Conservation (phyloP, 2,888 invertebrate genomes). For the Drosophila helvetica region DNA sequence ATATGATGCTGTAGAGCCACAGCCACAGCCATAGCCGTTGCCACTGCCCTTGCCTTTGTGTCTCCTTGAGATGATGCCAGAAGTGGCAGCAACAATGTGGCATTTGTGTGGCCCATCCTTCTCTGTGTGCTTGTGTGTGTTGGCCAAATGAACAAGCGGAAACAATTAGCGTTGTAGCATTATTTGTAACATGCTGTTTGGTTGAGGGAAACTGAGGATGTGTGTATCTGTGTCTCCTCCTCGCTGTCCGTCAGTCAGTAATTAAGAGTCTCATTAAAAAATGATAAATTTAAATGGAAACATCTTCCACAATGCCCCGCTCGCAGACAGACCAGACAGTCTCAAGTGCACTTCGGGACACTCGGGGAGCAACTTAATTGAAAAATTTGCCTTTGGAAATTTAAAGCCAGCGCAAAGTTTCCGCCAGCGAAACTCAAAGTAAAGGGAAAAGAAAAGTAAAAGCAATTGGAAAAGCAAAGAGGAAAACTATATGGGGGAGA, state of each 20-base stretch:
- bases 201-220: not conserved
- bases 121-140: slow-evolving; percentile 10
- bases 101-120: not conserved
- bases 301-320: slow-evolving; percentile 48
- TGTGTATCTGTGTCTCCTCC: slow-evolving; percentile 16
- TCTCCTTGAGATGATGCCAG: slow-evolving; percentile 35
- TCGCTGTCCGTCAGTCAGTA: slow-evolving; percentile 48
- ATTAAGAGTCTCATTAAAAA: slow-evolving; percentile 79
- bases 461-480: too few relatives aligned
- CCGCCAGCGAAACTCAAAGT: slow-evolving; percentile 8
- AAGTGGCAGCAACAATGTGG: slow-evolving; percentile 10
- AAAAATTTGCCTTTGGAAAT: slow-evolving; percentile 31
- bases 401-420: slow-evolving; percentile 31
- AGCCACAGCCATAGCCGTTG: too few relatives aligned
- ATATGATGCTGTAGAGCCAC: slow-evolving; percentile 13
- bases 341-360: slow-evolving; percentile 46
- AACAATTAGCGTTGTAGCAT: slow-evolving; percentile 61
- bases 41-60: not conserved
- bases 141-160: slow-evolving; percentile 68
- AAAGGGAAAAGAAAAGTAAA: not conserved
- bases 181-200: slow-evolving; percentile 76
- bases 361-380: slow-evolving; percentile 6
- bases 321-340: slow-evolving; percentile 23
- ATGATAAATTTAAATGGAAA: slow-evolving; percentile 78
- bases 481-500: slow-evolving; percentile 24